Evolutionary conservation across 2,113 vertebrate species (phyloP).

Genomic region (Mus spicilegus): DNA sequence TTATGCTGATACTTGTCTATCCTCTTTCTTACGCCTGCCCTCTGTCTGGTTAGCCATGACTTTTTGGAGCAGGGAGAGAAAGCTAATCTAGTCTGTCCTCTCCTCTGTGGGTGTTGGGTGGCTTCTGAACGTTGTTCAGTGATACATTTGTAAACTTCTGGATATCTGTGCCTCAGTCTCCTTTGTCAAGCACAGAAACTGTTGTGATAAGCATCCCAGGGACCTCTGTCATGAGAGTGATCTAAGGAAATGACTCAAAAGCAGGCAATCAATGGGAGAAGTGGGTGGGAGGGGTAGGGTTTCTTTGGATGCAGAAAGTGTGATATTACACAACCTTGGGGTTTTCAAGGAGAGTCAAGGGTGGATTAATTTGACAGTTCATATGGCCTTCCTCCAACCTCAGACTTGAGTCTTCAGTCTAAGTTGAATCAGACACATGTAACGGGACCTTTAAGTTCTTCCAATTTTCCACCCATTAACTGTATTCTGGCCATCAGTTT

Average conservation of each 20-base stretch:
- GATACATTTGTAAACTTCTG: rapidly evolving
- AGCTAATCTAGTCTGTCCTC: background rate
- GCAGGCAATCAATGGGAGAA: background rate
- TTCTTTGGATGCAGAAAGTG: background rate
- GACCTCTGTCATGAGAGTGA: background rate
- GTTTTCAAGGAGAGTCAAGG: background rate
- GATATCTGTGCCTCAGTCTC: background rate
- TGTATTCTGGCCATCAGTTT: no score
- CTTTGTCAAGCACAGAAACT: background rate
- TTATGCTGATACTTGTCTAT: rapidly evolving
- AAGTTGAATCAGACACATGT: rapidly evolving
- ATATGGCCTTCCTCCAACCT: rapidly evolving
- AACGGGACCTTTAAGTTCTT: rapidly evolving
- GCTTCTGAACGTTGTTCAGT: background rate
- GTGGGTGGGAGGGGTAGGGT: rapidly evolving
- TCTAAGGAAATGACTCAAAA: background rate
- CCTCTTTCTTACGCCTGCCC: background rate
- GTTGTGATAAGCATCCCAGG: no score
- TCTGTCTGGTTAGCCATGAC: no score
- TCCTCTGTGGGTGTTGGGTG: background rate
- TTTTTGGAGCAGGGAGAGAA: background rate
- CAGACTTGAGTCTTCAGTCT: background rate
- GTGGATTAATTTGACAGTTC: rapidly evolving
- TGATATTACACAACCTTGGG: rapidly evolving
- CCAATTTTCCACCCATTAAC: no score